Percentiles rank a stretch among this genome's conserved stretches.
Evolutionary conservation across 2,888 invertebrate genomes (phyloP).

Genomic region (Tanytarsus gracilentus): DNA sequence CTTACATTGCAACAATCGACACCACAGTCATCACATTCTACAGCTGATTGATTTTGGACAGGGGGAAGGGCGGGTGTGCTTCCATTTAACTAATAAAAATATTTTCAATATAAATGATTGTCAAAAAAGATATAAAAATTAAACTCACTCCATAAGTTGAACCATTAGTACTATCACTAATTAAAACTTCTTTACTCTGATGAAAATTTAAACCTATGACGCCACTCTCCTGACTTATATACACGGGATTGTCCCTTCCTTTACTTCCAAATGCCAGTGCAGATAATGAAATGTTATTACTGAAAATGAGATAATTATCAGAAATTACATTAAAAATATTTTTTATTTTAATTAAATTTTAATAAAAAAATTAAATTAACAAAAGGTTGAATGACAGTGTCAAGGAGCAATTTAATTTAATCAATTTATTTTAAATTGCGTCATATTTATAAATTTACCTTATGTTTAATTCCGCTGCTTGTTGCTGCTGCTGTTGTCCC

Average conservation of each 20-base stretch:
- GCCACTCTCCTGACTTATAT: slow-evolving; percentile 76
- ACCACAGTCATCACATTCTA: slow-evolving; percentile 32
- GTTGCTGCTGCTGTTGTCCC: slow-evolving; percentile 51
- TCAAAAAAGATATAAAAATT: slow-evolving; percentile 32
- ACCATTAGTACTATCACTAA: slow-evolving; percentile 60
- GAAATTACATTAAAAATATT: slow-evolving; percentile 19
- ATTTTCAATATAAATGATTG: neutral
- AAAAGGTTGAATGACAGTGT: neutral
- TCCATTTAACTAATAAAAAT: slow-evolving; percentile 29
- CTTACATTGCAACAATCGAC: slow-evolving; percentile 49
- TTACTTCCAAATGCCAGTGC: slow-evolving; percentile 72
- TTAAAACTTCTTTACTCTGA: slow-evolving; percentile 81
- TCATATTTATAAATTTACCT: slow-evolving; percentile 36
- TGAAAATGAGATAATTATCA: slow-evolving; percentile 34
- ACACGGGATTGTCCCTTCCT: slow-evolving; percentile 72
- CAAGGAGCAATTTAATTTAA: neutral
- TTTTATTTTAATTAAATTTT: neutral
- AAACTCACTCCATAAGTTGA: slow-evolving; percentile 41
- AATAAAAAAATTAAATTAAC: neutral
- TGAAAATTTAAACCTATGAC: slow-evolving; percentile 83
- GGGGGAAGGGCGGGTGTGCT: slow-evolving; percentile 19
- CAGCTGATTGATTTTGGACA: slow-evolving; percentile 15
- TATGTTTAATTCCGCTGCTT: slow-evolving; percentile 41
- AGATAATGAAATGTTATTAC: slow-evolving; percentile 70
- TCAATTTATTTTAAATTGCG: neutral